A percentile compares a stretch with the other conserved stretches of the same genome.
Conservation (phyloP, 1,140 invertebrate species). For the Drosophila pseudoananassae region DNA sequence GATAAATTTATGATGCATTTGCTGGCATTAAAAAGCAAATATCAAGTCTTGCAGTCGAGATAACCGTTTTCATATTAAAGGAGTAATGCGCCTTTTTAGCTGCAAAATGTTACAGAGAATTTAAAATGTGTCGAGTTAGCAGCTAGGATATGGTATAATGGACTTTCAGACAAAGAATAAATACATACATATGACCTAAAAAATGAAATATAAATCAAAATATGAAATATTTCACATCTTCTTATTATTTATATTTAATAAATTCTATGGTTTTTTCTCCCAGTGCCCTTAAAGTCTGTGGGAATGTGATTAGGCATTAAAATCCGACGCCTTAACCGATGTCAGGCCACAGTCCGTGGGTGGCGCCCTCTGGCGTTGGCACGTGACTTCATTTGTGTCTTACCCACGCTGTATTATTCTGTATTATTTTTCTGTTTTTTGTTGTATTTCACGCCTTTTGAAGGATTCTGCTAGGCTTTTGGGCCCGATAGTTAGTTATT, state of each 20-base stretch:
- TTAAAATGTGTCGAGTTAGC: neutral
- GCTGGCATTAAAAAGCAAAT: neutral
- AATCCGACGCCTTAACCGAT: constrained; percentile 36
- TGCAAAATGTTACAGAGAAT: neutral
- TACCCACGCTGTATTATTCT: constrained; percentile 19
- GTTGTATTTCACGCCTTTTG: constrained; percentile 14
- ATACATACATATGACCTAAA: too few relatives aligned
- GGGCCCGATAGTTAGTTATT: constrained; percentile 14
- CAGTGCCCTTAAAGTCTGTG: neutral
- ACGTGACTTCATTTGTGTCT: constrained; percentile 68
- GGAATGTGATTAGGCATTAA: constrained; percentile 31
- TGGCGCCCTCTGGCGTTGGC: constrained; percentile 52
- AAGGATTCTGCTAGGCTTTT: constrained; percentile 11
- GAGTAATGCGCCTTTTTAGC: neutral
- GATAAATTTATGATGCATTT: constrained; percentile 37
- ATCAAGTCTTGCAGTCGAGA: neutral
- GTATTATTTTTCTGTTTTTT: constrained; percentile 19
- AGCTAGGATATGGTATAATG: too few relatives aligned
- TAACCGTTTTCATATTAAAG: neutral
- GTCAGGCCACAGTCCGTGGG: constrained; percentile 24
- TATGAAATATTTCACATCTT: too few relatives aligned
- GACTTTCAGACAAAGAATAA: too few relatives aligned
- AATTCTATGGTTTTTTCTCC: neutral
- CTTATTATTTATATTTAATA: neutral
- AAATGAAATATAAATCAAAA: too few relatives aligned